phyloP scores from a whole-genome alignment of 37 sponge, comb jelly and placozoan genomes.

The Eunapius fragilis region DNA sequence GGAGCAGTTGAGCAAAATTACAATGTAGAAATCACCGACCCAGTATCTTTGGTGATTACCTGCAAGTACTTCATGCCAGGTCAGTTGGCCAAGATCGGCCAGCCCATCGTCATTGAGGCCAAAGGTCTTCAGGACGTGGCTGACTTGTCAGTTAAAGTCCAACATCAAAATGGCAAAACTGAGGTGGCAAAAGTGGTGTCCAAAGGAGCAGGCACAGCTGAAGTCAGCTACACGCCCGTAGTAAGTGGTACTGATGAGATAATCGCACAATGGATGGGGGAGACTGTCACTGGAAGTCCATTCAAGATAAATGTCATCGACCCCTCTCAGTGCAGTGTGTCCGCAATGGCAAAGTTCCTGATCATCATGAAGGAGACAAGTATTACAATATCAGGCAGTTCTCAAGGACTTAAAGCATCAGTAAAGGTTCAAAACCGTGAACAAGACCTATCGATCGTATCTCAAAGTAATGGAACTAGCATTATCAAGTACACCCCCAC shows the following conservation, averaged over 20 bases:
- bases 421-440: conserved; percentile 35
- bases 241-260: conserved; percentile 54
- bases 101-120: conserved; percentile 33
- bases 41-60: conserved; percentile 32
- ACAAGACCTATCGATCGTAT: conserved; percentile 25
- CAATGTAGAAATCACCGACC: conserved; percentile 52
- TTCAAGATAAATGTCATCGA: conserved; percentile 54
- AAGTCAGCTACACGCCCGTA: conserved; percentile 60
- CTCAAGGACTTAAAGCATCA: conserved; percentile 37
- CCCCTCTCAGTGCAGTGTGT: conserved; percentile 74
- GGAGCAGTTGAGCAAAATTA: conserved; percentile 22
- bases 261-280: conserved; percentile 55
- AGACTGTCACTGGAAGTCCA: conserved; percentile 66
- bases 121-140: conserved; percentile 17
- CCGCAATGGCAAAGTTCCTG: conserved; percentile 44
- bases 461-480: conserved; percentile 27
- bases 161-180: conserved; percentile 49
- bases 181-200: conserved; percentile 12
- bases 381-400: conserved; percentile 48
- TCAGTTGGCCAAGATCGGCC: conserved; percentile 48
- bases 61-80: conserved; percentile 50
- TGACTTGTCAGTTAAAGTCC: conserved; percentile 46
- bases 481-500: conserved; percentile 54
- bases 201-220: conserved; percentile 34
- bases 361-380: conserved; percentile 43